Percentiles rank a stretch among this genome's conserved stretches.
Conservation (phyloP, 2,797 vertebrate species). For the Malurus leucopterus region DNA sequence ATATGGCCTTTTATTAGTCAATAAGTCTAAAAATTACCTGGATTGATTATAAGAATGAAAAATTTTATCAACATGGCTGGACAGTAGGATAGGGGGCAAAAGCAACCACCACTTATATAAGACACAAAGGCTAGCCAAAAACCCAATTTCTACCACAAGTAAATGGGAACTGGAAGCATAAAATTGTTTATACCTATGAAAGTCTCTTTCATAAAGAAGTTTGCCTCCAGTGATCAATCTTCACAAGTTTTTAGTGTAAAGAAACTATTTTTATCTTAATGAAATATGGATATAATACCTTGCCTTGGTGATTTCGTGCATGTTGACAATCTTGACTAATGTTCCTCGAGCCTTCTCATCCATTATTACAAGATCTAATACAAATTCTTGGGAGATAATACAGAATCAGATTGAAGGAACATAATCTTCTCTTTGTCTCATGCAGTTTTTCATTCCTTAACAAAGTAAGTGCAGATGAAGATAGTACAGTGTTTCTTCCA, state of each 20-base stretch:
- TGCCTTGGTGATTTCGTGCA: slow-evolving; percentile 18
- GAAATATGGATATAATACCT: slow-evolving; percentile 42
- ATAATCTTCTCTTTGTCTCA: background rate
- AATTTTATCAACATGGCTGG: background rate
- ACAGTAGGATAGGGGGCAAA: background rate
- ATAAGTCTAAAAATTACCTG: background rate
- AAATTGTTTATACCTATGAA: background rate
- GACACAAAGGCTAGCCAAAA: background rate
- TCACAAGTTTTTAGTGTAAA: slow-evolving; percentile 2
- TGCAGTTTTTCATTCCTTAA: background rate
- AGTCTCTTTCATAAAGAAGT: background rate
- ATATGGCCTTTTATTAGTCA: background rate
- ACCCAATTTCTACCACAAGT: background rate
- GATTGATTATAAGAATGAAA: background rate
- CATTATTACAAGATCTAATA: slow-evolving; percentile 25
- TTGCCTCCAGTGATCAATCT: slow-evolving; percentile 14
- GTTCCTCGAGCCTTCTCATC: background rate
- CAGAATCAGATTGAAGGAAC: background rate
- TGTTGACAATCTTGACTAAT: slow-evolving; percentile 48
- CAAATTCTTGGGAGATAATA: background rate
- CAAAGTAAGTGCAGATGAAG: background rate
- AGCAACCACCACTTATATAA: background rate
- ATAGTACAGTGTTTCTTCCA: background rate
- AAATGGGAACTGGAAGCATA: background rate
- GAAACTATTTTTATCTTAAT: slow-evolving; percentile 36